phyloP scores from a whole-genome alignment of 2,797 vertebrate genomes.

The Pipistrellus nathusii region DNA sequence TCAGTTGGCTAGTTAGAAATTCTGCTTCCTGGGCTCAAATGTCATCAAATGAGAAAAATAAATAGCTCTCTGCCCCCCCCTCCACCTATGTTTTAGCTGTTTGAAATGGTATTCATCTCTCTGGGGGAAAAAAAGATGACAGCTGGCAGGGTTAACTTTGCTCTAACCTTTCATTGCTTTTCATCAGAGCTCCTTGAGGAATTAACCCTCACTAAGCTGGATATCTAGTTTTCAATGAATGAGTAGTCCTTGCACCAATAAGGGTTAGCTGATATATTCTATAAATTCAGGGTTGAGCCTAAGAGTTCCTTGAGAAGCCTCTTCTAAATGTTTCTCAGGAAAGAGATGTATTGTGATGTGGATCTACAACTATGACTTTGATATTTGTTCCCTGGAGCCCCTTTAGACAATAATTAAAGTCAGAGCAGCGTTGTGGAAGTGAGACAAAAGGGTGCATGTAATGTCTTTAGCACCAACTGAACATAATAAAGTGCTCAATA shows the following conservation, averaged over 20 bases:
- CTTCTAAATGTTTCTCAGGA: constrained; percentile 28
- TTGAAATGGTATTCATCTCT: constrained; percentile 59
- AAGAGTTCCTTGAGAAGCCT: constrained; percentile 35
- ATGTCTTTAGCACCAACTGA: constrained; percentile 44
- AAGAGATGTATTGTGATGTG: not conserved
- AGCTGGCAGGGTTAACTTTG: constrained; percentile 64
- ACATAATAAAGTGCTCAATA: not conserved
- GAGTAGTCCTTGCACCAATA: not conserved
- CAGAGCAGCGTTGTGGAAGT: not conserved
- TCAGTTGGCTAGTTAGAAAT: constrained; percentile 45
- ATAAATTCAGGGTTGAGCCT: not conserved
- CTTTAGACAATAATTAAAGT: constrained; percentile 55
- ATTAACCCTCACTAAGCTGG: constrained; percentile 73
- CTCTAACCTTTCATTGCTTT: constrained; percentile 72
- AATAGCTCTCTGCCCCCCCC: constrained; percentile 26
- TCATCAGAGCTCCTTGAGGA: constrained; percentile 44
- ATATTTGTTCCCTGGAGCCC: not conserved
- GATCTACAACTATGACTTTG: constrained; percentile 17
- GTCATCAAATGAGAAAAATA: constrained; percentile 55
- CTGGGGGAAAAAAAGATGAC: constrained; percentile 47
- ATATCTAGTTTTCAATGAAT: constrained; percentile 26
- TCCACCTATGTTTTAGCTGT: constrained; percentile 19
- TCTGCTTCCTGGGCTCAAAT: constrained; percentile 60
- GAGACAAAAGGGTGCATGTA: constrained; percentile 17
- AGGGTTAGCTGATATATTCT: not conserved